Evolutionary conservation across 2,797 vertebrate genomes (phyloP), one percentile per base, ranked within the genome.

Genomic region (Halcyon chelicuti): DNA sequence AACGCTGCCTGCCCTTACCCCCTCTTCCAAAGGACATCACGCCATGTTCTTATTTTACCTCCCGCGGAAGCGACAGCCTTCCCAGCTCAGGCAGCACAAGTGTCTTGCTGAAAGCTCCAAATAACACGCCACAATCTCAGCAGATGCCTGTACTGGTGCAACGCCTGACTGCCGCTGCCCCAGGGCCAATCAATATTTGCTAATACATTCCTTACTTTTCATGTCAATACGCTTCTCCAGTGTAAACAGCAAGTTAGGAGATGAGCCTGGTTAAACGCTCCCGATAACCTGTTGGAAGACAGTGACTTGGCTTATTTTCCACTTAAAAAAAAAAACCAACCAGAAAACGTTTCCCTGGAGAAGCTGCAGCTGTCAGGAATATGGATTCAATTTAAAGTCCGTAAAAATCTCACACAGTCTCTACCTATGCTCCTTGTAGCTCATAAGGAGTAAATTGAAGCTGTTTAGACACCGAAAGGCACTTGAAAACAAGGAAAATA

Each of bases 201-300:
- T 68, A 75, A 92, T 12, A 55, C 92, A 51, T 73, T 96, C 93
- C 95, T 90, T 79, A 79, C 91, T 94, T 70, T 88, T 83, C 93
- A 68, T 80, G 88, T 61, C 91, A 76, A 29, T 25, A 35, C 21
- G 19, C 75, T 85, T 91, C 87, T 82, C 95, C 94, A 77, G 70
- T 4, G 81, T 15, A 94, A 93, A 91, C 74, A 76, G 74, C 84
- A 33, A 44, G 92, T 13, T 33, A 76, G 92, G 67, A 85, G 92
- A 70, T 62, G 66, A 88, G 72, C 57, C 91, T 10, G 81, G 86
- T 68, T 42, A 72, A 84, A 55, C 3, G 35, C 72, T 88, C 68
- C 78, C 7, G 70, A 85, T 31, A 86, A 90, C 90, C 86, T 93
- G 72, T 76, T 84, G 94, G 66, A 62, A 96, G 65, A 93, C 33